phyloP scores from a whole-genome alignment of 2,888 invertebrate genomes.

The Dryocosmus kuriphilus region DNA sequence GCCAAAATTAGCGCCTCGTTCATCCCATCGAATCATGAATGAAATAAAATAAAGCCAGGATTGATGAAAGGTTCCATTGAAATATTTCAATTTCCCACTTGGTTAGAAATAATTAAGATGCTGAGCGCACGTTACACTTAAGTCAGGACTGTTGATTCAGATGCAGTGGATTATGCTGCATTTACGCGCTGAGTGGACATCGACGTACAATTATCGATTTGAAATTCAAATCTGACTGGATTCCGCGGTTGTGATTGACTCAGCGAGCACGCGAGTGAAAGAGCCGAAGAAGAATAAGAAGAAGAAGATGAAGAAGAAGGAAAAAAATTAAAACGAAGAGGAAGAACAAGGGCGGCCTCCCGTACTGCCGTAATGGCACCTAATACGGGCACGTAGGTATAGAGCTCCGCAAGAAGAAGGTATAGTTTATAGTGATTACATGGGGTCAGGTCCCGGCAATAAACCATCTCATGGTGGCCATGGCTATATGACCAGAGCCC shows the following conservation, averaged over 20 bases:
- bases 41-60: not conserved
- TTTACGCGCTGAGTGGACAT: constrained; percentile 33
- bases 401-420: constrained; percentile 68
- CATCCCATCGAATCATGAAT: not conserved
- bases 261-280: constrained; percentile 49
- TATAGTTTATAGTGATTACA: constrained; percentile 78
- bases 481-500: constrained; percentile 65
- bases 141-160: constrained; percentile 24
- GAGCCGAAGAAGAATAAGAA: constrained; percentile 50
- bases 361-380: constrained; percentile 71
- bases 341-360: constrained; percentile 60
- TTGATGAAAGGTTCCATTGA: constrained; percentile 15
- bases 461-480: constrained; percentile 76
- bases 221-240: constrained; percentile 31
- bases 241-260: constrained; percentile 48
- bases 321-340: constrained; percentile 48
- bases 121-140: constrained; percentile 13
- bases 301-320: constrained; percentile 48
- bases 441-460: constrained; percentile 77
- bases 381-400: constrained; percentile 73
- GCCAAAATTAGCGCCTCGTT: not conserved
- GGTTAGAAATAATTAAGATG: constrained; percentile 22
- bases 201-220: constrained; percentile 33
- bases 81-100: constrained; percentile 22
- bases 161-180: constrained; percentile 23